Evolutionary conservation across 2,888 invertebrate genomes (phyloP).

Genomic region (Congeria kusceri): DNA sequence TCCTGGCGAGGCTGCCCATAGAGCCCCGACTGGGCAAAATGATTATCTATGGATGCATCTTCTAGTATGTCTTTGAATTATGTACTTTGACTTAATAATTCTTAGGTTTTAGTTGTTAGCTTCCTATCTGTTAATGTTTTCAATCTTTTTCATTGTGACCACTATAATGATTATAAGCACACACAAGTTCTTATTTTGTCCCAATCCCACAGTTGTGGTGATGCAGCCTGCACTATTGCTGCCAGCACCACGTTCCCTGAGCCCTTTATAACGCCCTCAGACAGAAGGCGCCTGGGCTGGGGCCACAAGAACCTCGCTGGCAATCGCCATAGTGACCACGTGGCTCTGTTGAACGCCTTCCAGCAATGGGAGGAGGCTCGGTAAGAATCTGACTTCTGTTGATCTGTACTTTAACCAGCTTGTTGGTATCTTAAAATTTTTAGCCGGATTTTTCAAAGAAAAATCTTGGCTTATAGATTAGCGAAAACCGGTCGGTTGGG

Average conservation of each 20-base stretch:
- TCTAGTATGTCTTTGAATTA: constrained; percentile 87
- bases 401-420: too few species aligned
- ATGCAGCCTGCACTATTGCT: constrained; percentile 96
- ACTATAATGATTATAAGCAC: too few species aligned
- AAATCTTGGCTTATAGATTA: too few species aligned
- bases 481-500: too few species aligned
- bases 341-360: constrained; percentile 96
- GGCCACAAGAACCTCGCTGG: constrained; percentile 96
- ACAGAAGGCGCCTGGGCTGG: constrained; percentile 90
- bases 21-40: constrained; percentile 98
- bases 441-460: too few species aligned
- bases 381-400: constrained; percentile 48
- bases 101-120: too few species aligned
- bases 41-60: constrained; percentile 97
- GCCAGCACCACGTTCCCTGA: constrained; percentile 98
- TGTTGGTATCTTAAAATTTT: too few species aligned
- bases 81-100: too few species aligned
- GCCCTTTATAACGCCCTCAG: constrained; percentile 90
- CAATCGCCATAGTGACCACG: constrained; percentile 95
- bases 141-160: too few species aligned
- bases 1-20: constrained; percentile 96
- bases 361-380: constrained; percentile 89
- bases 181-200: too few species aligned
- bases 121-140: too few species aligned
- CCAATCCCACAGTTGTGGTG: constrained; percentile 89